Conservation (phyloP, 1,140 invertebrate genomes). For the Drosophila novamexicana region DNA sequence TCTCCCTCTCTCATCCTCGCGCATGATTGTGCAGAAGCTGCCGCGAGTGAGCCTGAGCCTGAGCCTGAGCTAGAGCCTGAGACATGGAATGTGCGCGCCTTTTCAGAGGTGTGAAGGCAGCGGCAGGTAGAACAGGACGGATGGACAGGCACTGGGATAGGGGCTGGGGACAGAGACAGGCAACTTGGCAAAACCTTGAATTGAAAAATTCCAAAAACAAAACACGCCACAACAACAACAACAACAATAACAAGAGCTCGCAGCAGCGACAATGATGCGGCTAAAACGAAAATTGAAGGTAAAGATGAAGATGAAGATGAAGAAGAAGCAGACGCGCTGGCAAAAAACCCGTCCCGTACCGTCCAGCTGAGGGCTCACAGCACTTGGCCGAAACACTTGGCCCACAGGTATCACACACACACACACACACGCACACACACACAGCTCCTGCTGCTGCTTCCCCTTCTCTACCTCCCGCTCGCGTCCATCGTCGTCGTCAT, state of each 20-base stretch:
- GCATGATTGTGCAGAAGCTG: conserved; percentile 49
- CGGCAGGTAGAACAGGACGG: conserved; percentile 5
- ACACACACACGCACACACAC: not conserved
- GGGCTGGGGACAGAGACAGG: not conserved
- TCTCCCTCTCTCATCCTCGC: not conserved
- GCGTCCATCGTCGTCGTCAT: conserved; percentile 53
- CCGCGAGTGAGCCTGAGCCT: not conserved
- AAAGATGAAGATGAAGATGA: not conserved
- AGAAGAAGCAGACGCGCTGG: conserved; percentile 12
- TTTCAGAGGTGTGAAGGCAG: conserved; percentile 58
- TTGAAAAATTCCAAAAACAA: conserved; percentile 69
- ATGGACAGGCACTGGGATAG: conserved; percentile 1
- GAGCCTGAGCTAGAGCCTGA: not conserved
- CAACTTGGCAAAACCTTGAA: conserved; percentile 62
- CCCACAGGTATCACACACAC: not conserved
- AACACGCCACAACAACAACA: conserved; percentile 24
- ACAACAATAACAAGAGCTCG: conserved; percentile 57
- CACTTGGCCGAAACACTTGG: conserved; percentile 17
- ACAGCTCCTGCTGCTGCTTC: conserved; percentile 5
- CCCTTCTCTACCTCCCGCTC: not conserved
- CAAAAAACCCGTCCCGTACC: not conserved
- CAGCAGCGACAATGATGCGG: conserved; percentile 69
- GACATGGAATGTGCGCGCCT: conserved; percentile 21
- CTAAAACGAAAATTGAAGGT: conserved; percentile 60
- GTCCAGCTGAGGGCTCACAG: not conserved